Base-by-base conservation (phyloP, 2,113 vertebrate genomes). In the Sebastes schlegelii region DNA sequence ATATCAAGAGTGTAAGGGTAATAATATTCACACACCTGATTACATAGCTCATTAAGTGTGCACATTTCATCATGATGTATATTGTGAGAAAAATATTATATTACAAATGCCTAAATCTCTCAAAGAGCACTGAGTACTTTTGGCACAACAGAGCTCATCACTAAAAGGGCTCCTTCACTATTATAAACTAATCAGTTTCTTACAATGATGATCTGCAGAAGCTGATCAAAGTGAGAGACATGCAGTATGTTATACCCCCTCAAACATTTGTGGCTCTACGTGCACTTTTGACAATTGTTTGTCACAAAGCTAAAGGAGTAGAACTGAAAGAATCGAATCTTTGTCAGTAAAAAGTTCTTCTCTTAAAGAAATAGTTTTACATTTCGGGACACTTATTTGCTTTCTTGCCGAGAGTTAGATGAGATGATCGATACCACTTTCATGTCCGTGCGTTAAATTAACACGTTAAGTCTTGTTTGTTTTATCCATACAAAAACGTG, bases 251-350 rank as follows among this genome's bases (percentile, higher is more conserved):
- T 23, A 79, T n/a, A 54, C 26, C 14, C 48, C 26, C 61, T 74
- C 10, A 40, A 60, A 86, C 21, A 57, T 26, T 8, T 74, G 23
- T 71, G 68, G 71, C 76, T 71, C 54, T 78, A 12, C 6, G 58
- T 84, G 85, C 88, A 88, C 88, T 89, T 89, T 88, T 74, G 70
- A 77, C 60, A 81, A 19, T n/a, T 54, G 19, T 67, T 88, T 52
- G 75, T 81, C 83, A 68, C n/a, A 48, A 77, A 65, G 61, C n/a
- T 77, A 54, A 17, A 58, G 52, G 54, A 73, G 62, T 45, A 81
- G 55, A 76, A 73, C 4, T 49, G 19, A 16, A 11, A 67, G 6
- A 10, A 78, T 61, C 6, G 58, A 67, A 62, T 52, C 6, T 0
- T 16, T 61, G 14, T 61, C 19, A 54, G 8, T 51, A 64, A 79